A percentile compares a stretch with the other conserved stretches of the same genome.
Evolutionary conservation across 1,140 invertebrate species (phyloP).

Genomic region (Ladona fulva): DNA sequence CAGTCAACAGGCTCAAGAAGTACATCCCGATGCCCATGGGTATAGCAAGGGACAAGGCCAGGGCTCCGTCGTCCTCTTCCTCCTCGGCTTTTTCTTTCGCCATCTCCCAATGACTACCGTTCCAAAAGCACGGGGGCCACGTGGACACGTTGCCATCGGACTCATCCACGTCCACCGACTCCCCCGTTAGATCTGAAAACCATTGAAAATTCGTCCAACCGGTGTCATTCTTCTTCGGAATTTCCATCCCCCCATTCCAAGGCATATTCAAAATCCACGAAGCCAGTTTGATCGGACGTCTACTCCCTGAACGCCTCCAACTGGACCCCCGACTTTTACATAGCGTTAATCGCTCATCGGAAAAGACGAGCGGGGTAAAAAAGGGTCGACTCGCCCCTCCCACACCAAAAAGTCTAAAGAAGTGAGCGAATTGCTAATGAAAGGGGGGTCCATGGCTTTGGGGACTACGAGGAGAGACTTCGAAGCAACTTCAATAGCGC

Average conservation of each 20-base stretch:
- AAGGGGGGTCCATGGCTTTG: neutral
- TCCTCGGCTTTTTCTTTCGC: neutral
- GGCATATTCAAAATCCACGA: neutral
- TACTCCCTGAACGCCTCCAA: neutral
- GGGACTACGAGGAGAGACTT: too few species aligned
- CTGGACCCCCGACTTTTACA: neutral
- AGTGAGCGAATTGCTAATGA: neutral
- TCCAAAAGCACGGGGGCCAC: neutral
- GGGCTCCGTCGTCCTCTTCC: neutral
- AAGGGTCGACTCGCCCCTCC: too few species aligned
- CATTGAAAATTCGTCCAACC: neutral
- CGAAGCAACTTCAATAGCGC: too few species aligned
- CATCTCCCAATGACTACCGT: neutral
- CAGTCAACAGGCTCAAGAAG: constrained; percentile 34
- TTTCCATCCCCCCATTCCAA: neutral
- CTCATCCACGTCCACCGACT: neutral
- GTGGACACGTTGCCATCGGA: neutral
- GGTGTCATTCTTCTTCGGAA: neutral
- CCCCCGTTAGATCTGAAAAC: neutral
- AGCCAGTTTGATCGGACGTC: neutral
- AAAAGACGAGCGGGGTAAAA: neutral
- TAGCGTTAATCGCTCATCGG: neutral
- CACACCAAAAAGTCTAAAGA: neutral
- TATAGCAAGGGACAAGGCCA: constrained; percentile 22
- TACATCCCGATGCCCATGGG: constrained; percentile 34